A percentile compares a stretch with the other conserved stretches of the same genome.
These are phyloP conservation scores for Gracilinanus agilis DNA, from an alignment of 2,113 vertebrate genomes.

Conservation along the genomic window DNA sequence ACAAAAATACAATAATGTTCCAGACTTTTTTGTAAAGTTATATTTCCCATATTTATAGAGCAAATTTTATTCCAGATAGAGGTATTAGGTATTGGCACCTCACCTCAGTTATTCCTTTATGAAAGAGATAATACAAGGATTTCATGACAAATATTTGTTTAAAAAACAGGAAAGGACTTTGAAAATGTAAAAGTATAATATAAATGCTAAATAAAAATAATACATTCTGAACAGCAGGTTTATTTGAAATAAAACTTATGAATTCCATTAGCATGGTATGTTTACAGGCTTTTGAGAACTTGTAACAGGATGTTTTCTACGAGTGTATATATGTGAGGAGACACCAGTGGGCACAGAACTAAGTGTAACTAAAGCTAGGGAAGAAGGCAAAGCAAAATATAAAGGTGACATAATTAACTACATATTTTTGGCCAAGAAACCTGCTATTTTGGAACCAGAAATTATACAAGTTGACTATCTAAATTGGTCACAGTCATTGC, in stretches of 20 bases:
- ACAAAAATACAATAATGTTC: slow-evolving; percentile 51
- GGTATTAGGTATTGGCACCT: slow-evolving; percentile 55
- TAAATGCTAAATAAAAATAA: slow-evolving; percentile 81
- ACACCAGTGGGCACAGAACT: slow-evolving; percentile 2
- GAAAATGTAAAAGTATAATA: slow-evolving; percentile 76
- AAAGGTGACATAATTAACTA: background rate
- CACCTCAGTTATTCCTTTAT: slow-evolving; percentile 53
- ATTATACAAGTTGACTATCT: background rate
- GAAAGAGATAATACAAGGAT: slow-evolving; percentile 66
- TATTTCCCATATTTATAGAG: slow-evolving; percentile 54
- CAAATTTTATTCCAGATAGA: slow-evolving; percentile 62
- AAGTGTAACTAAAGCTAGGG: background rate
- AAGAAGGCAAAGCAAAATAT: background rate
- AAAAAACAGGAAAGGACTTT: slow-evolving; percentile 63
- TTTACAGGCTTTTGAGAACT: slow-evolving; percentile 73
- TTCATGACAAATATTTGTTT: slow-evolving; percentile 75
- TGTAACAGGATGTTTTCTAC: slow-evolving; percentile 41
- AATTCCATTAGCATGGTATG: slow-evolving; percentile 72
- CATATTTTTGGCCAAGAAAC: background rate
- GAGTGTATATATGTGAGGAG: slow-evolving; percentile 2
- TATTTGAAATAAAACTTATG: slow-evolving; percentile 73
- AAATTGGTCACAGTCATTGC: background rate
- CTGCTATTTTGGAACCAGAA: background rate
- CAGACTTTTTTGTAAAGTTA: slow-evolving; percentile 61
- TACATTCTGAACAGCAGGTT: slow-evolving; percentile 75